These are phyloP conservation scores for Musca vetustissima DNA, from an alignment of 1,140 invertebrate genomes.

Conservation along the genomic window DNA sequence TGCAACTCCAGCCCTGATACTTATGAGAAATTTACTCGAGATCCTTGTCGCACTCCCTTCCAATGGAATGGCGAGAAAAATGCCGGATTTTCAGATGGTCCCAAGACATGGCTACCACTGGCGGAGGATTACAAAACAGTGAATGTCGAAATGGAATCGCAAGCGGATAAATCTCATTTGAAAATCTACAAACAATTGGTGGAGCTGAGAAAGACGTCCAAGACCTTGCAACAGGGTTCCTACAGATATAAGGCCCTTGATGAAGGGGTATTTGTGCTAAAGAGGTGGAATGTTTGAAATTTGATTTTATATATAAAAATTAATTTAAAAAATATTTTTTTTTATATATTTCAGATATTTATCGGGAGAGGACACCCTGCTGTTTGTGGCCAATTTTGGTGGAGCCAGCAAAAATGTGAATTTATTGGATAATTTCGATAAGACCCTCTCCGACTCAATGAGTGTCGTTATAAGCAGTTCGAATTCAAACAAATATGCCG, in stretches of 20 bases:
- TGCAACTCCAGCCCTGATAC: constrained; percentile 59
- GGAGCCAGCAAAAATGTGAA: constrained; percentile 1
- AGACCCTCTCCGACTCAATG: constrained; percentile 28
- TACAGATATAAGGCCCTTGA: constrained; percentile 35
- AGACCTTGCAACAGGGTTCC: constrained; percentile 53
- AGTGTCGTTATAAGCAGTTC: constrained; percentile 35
- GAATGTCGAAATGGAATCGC: constrained; percentile 55
- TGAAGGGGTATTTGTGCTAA: constrained; percentile 37
- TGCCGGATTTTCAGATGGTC: constrained; percentile 55
- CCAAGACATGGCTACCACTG: constrained; percentile 68
- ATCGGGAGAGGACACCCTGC: constrained; percentile 24
- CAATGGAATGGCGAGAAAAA: constrained; percentile 66
- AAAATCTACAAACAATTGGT: constrained; percentile 47
- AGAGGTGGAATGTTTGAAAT: constrained; percentile 1
- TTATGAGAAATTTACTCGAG: constrained; percentile 61
- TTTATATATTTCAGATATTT: background rate
- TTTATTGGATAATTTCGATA: constrained; percentile 35
- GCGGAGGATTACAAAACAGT: constrained; percentile 61
- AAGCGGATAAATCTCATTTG: constrained; percentile 36
- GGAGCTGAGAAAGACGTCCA: constrained; percentile 34
- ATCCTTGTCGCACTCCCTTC: constrained; percentile 73
- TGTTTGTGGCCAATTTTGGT: constrained; percentile 40
- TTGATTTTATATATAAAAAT: no score
- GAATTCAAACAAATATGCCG: constrained; percentile 30
- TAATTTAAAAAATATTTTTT: no score